Percentiles rank a stretch among this genome's conserved stretches.
Evolutionary conservation across 1,140 invertebrate species (phyloP).

Genomic region (Drosophila murphyi): DNA sequence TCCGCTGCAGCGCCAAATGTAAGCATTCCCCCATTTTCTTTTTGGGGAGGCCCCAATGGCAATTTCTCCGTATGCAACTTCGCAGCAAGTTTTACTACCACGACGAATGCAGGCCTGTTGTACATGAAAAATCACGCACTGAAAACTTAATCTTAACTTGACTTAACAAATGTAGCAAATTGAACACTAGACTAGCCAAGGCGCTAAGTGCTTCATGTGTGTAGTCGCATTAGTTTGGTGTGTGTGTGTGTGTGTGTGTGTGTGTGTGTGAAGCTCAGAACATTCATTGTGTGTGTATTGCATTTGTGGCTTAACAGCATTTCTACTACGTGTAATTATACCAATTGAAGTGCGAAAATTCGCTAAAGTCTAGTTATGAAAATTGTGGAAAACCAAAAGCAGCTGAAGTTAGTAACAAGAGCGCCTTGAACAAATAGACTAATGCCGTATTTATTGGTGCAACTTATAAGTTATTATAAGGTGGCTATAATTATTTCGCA

Average conservation of each 20-base stretch:
- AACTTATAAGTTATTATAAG: too few species aligned
- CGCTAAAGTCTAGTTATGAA: background rate
- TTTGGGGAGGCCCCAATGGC: background rate
- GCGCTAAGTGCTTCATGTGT: conserved; percentile 23
- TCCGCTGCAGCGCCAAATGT: conserved; percentile 27
- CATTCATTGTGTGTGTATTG: conserved; percentile 3
- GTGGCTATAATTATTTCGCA: too few species aligned
- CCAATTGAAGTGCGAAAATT: conserved; percentile 9
- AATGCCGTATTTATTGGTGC: too few species aligned
- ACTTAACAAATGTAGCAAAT: conserved; percentile 32
- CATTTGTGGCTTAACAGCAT: conserved; percentile 19
- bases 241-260: conserved; percentile 13
- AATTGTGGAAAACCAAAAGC: conserved; percentile 17
- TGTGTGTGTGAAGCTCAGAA: conserved; percentile 4
- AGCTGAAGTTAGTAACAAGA: background rate
- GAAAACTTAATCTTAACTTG: conserved; percentile 47
- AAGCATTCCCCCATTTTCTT: background rate
- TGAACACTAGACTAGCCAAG: conserved; percentile 19
- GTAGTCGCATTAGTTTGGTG: background rate
- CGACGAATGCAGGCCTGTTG: conserved; percentile 31
- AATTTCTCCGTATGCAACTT: conserved; percentile 53
- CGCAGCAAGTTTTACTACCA: conserved; percentile 43
- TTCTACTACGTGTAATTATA: background rate
- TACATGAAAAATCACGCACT: conserved; percentile 60
- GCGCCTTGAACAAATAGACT: too few species aligned